Evolutionary conservation across 2,113 vertebrate genomes (phyloP).

Genomic region (Brevimyrus niger): DNA sequence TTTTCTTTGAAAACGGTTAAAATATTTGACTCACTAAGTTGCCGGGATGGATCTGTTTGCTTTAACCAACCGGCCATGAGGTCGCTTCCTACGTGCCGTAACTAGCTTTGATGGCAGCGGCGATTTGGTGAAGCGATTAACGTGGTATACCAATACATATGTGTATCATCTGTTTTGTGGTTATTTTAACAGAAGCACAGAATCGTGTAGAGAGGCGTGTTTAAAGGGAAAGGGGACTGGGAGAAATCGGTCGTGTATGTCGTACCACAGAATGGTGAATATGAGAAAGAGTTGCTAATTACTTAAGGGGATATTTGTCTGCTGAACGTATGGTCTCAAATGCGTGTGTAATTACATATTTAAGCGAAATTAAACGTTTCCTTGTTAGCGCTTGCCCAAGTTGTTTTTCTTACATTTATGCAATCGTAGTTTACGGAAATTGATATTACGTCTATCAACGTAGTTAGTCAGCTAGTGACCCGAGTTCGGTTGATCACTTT

Average conservation of each 20-base stretch:
- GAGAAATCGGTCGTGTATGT: neutral
- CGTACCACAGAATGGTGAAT: neutral
- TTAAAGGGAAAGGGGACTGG: neutral
- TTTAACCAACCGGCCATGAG: conserved; percentile 10
- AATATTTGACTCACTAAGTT: neutral
- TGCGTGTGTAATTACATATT: neutral
- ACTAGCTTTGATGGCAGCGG: neutral
- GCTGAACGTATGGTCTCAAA: neutral
- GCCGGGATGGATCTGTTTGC: conserved; percentile 6
- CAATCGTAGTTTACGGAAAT: neutral
- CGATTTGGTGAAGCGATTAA: neutral
- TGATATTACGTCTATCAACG: neutral
- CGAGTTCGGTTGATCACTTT: neutral
- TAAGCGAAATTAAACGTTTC: neutral
- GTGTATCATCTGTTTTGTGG: neutral
- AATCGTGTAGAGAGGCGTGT: conserved; percentile 3
- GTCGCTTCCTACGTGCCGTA: neutral
- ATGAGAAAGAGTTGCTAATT: neutral
- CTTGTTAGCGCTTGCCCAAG: neutral
- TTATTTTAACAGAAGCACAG: neutral
- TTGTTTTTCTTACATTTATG: neutral
- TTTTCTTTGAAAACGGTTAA: neutral
- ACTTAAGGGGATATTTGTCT: neutral
- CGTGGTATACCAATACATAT: neutral
- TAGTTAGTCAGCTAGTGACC: neutral